Evolutionary conservation across 1,140 invertebrate species (phyloP), one percentile per base, ranked within the genome.

Genomic region (Procambarus virginalis): DNA sequence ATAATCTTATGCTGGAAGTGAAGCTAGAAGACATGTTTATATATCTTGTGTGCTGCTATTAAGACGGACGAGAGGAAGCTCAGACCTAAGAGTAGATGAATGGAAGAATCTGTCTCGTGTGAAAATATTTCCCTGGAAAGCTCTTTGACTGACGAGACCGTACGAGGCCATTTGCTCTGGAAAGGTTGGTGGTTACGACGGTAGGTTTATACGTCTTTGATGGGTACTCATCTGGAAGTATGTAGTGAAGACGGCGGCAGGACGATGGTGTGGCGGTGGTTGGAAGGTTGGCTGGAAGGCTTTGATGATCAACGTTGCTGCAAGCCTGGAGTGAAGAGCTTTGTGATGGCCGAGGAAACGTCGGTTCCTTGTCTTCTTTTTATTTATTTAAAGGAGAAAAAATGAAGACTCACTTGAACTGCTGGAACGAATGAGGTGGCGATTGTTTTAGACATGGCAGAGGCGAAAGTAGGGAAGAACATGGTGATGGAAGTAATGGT

Each of bases 181-280:
- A 55, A 78, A 34, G 46, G 76, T 49, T 49, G 76, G 22, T 20
- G 76, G 76, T 49, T 48, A 78, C 34, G 46, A 78, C 22, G 68
- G 68, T 73, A 73, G 68, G 68, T 73, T 73, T 73, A 34, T 73
- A 22, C 20, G 68, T 22, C 68, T 73, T 73, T 73, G 68, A 73
- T 73, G 68, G 68, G 68, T 73, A 73, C 22, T 73, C 22, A 34
- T 34, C n/a, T 34, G 68, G 68, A 73, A 73, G 22, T 34, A 34
- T 73, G 68, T 34, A 73, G 68, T 34, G 68, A 73, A 34, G 22
- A 73, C n/a, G 22, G 68, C 8, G 22, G n/a, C n/a, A 8, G 68
- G 68, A 34, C 8, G 68, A 34, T 22, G 68, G 68, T 20, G n/a
- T n/a, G 2, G 68, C 4, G 2, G n/a, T 14, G 8, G 68, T n/a